Conservation (phyloP, 1,140 invertebrate genomes). For the Neelides sp. region DNA sequence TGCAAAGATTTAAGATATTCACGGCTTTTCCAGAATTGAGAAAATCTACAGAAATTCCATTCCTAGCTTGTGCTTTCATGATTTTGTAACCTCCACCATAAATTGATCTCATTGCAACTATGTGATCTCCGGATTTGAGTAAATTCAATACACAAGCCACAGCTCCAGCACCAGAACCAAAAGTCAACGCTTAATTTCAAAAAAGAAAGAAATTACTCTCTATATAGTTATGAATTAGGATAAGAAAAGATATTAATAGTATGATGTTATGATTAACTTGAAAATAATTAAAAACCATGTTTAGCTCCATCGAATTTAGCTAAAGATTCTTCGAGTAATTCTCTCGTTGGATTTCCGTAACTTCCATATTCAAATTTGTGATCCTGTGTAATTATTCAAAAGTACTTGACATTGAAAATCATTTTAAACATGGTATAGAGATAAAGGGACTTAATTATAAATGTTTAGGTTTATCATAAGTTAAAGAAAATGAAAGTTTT, state of each 20-base stretch:
- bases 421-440: no score
- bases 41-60: conserved; percentile 61
- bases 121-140: conserved; percentile 72
- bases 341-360: conserved; percentile 88
- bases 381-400: no score
- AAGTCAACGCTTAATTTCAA: conserved; percentile 46
- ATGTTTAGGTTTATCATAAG: background rate
- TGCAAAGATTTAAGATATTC: conserved; percentile 54
- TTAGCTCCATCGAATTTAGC: conserved; percentile 80
- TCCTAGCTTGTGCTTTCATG: conserved; percentile 15
- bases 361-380: conserved; percentile 82
- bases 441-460: background rate
- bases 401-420: no score
- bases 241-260: no score
- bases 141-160: conserved; percentile 55
- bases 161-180: conserved; percentile 80
- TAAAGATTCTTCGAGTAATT: conserved; percentile 73
- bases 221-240: background rate
- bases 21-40: conserved; percentile 59
- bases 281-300: conserved; percentile 43
- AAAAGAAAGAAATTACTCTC: conserved; percentile 1
- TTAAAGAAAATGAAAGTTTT: no score
- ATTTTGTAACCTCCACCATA: conserved; percentile 68
- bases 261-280: no score
- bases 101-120: conserved; percentile 80